Evolutionary conservation across 2,888 invertebrate genomes (phyloP), one percentile per base, ranked within the genome.

Genomic region (Hirtodrosophila duncani): DNA sequence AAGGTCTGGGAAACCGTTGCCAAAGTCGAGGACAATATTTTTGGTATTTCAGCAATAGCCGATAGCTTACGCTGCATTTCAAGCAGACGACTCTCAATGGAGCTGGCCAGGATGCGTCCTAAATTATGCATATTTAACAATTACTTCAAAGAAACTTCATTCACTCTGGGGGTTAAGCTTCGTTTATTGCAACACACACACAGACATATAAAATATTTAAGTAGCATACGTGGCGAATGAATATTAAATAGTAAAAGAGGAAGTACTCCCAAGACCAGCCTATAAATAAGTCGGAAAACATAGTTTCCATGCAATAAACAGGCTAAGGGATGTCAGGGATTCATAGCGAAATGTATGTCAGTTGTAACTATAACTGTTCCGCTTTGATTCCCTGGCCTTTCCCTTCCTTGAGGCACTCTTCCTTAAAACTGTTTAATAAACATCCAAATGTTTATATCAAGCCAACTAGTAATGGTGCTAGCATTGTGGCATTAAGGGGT

Each of bases 11-110:
- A 83, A 1, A 87, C 86, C 1, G 86, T 84, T 63, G 84, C 84
- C 57, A 87, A 63, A 2, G 87, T 87, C 1, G 86, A 86, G 46
- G 82, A 83, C 1, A 87, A 68, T 14, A 87, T 83, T 61, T 81
- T 82, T 2, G 87, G 87, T 52, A 87, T 86, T 59, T 86, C 85
- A 16, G 87, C 86, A 21, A 87, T 87, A 74, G 86, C 86, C 14
- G 86, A 83, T 8, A 87, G 50, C 45, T 86, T 86, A n/a, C 84
- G 81, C 51, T 87, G 87, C 86, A 87, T 85, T 45, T 81, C 84
- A 24, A 82, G 64, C 10, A 87, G 56, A 2, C 86, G 84, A 56
- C 82, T 67, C 68, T 87, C 85, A 44, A 87, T 84, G 8, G 83
- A 70, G 10, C 65, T 81, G 66, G 77, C 71, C 48, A 58, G 30